Evolutionary conservation across 2,888 invertebrate species (phyloP), one percentile per base, ranked within the genome.

Genomic region (Frankliniella intonsa): DNA sequence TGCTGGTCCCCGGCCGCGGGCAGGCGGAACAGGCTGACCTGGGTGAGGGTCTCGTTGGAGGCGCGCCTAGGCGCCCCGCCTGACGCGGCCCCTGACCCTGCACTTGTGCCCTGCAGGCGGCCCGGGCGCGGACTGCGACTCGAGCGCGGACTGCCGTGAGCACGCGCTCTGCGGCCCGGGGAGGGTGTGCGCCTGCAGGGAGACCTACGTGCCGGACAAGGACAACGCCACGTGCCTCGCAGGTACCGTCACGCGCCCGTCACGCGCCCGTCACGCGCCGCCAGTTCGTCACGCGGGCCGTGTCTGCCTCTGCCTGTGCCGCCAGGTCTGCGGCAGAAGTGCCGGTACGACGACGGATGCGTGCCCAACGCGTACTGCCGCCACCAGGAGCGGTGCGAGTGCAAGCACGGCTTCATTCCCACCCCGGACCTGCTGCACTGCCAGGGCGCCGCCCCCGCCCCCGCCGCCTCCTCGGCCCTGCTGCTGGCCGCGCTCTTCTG

Each of bases 171-270:
- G 69, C 69, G 69, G 25, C 1, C 69, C 69, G 11, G 69, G 69
- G 22, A n/a, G 25, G 22, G 69, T 25, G 8, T 76, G 69, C 69
- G 69, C 25, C 22, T 76, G 69, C 69, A 22, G 69, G 25, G 69
- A 76, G 69, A 76, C 69, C 25, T 76, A 76, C 69, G 69, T 76
- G 69, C 69, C 69, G 25, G 69, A 76, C 69, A 76, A 76, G 69
- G 69, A 76, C 69, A 76, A 76, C 69, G 25, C 12, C 69, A 76
- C 69, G 25, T 76, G 69, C 69, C 69, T 76, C 22, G 69, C 69
- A 22, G 69, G 69, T 76, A 38, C 38, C 38, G 38, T 38, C 38
- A 5, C 5, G 69, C n/a, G 65, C 3, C 7, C 12, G 69, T 9
- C 14, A 65, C 62, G 19, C 62, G 19, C 10, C 62, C 10, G 5